A percentile compares a stretch with the other conserved stretches of the same genome.
Evolutionary conservation across 2,113 vertebrate species (phyloP).

Genomic region (Ctenodactylus gundi): DNA sequence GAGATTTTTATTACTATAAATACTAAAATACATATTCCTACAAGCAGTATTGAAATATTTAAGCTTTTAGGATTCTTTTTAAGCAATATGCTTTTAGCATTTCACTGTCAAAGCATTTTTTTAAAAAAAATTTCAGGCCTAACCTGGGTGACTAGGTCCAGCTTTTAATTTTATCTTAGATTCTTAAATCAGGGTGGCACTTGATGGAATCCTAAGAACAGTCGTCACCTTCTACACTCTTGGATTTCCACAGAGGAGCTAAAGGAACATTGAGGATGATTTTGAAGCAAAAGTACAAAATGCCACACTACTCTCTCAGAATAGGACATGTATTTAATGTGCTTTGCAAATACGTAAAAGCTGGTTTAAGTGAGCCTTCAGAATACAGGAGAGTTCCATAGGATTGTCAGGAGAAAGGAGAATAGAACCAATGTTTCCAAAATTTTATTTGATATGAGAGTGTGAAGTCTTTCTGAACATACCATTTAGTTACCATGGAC

Average conservation of each 20-base stretch:
- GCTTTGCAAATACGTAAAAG: background rate
- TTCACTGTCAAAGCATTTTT: background rate
- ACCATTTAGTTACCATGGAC: background rate
- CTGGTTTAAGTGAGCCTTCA: background rate
- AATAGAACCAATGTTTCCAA: background rate
- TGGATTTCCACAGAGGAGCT: background rate
- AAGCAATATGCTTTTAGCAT: background rate
- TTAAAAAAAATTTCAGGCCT: background rate
- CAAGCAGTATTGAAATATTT: background rate
- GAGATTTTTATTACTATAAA: background rate
- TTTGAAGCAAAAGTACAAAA: background rate
- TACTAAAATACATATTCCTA: background rate
- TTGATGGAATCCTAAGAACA: background rate
- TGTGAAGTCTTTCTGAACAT: background rate
- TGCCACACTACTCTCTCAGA: background rate
- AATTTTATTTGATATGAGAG: conserved; percentile 36
- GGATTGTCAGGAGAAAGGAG: background rate
- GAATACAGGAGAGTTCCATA: background rate
- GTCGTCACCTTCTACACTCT: conserved; percentile 4
- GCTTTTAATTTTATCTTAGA: conserved; percentile 3
- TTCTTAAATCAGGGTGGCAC: background rate
- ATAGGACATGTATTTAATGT: background rate
- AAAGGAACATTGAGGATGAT: conserved; percentile 21
- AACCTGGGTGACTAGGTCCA: background rate
- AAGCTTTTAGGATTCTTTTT: background rate